Percentiles rank a stretch among this genome's conserved stretches.
Evolutionary conservation across 1,140 invertebrate species (phyloP).

Genomic region (Saccostrea cuccullata): DNA sequence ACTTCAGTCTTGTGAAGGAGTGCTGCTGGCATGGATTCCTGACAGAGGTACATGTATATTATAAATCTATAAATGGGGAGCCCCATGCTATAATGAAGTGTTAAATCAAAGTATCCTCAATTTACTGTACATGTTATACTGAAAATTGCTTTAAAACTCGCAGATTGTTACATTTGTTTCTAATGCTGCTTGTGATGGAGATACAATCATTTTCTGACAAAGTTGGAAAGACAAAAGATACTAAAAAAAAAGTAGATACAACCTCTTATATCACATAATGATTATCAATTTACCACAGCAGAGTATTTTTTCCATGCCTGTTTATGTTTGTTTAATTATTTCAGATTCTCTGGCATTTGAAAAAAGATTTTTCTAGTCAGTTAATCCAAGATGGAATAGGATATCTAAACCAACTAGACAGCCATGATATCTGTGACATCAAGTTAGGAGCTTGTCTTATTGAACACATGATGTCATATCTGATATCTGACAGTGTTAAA

Average conservation of each 20-base stretch:
- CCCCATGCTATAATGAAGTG: background rate
- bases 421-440: background rate
- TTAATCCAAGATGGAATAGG: background rate
- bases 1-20: slow-evolving; percentile 12
- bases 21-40: background rate
- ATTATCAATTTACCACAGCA: background rate
- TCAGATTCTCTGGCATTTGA: background rate
- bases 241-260: no score
- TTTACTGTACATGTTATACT: background rate
- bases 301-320: background rate
- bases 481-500: background rate
- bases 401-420: background rate
- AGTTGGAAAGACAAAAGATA: no score
- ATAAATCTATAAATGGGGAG: background rate
- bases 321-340: background rate
- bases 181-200: background rate
- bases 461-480: background rate
- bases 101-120: background rate
- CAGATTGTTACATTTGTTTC: background rate
- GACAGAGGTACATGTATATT: slow-evolving; percentile 10
- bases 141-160: background rate
- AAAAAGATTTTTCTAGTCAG: background rate
- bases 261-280: background rate
- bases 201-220: background rate
- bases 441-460: background rate